Evolutionary conservation across 2,888 invertebrate species (phyloP), one percentile per base, ranked within the genome.

Genomic region (Rhagophthalmus giganteus): DNA sequence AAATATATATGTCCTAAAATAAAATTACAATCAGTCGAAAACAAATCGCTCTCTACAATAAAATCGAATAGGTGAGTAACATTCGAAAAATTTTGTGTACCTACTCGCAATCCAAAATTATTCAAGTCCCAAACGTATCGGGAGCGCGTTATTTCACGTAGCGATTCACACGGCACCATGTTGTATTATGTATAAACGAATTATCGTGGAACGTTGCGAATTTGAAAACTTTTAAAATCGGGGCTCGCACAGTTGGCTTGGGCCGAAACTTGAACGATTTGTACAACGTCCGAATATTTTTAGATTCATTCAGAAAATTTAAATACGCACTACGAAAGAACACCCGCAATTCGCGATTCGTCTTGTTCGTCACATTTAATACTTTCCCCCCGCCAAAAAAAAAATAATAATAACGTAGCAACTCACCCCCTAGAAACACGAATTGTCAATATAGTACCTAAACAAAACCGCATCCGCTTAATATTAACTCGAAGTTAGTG

Each of bases 271-370:
- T 27, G 46, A 40, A 40, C 26, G 30, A 27, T 35, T 41, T 34
- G 45, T 35, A 33, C 41, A 59, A 51, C 50, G 58, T 61, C 53
- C 60, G 35, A 57, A 48, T 63, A 63, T 61, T 59, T 61, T 60
- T 61, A 60, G 53, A 53, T 57, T 59, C 63, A 63, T 63, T 63
- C 54, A 62, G 54, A 57, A 59, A 58, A 58, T 37, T 37, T 31
- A 42, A 40, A 45, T 24, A 35, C 12, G 20, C 20, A 20, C 3
- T 52, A 47, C 37, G 40, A 47, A 52, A 39, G 44, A 27, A 35
- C 24, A 24, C 25, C 12, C 24, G 14, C 25, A 8, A 24, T 28
- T 27, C 26, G 10, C 16, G 24, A 27, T 13, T 27, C 11, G 25
- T 14, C n/a, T n/a, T n/a, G n/a, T 9, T 3, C 20, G 20, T 20